Evolutionary conservation across 2,888 invertebrate species (phyloP), one percentile per base, ranked within the genome.

Genomic region (Brenthis ino): DNA sequence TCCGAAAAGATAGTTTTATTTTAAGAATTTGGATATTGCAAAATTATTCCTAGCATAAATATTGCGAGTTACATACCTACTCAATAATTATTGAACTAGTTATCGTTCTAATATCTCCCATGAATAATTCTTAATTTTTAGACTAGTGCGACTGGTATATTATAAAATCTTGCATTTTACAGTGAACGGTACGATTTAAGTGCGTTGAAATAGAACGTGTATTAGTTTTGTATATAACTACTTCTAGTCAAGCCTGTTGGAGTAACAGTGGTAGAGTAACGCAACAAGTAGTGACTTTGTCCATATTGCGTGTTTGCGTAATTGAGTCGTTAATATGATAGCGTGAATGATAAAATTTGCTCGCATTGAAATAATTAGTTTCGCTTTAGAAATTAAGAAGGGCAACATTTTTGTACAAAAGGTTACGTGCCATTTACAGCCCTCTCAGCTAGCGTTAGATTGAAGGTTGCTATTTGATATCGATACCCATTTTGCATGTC

Each of bases 341-440:
- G 84, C 71, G 76, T 70, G 74, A 80, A 82, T 83, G 80, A 64
- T 79, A 80, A 85, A 82, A 80, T 84, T 75, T 78, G 77, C 76
- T 79, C 76, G 78, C 77, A 75, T 77, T 77, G 54, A 57, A 71
- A 82, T 83, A 85, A 87, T 89, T 85, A 84, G 89, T 91, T 89
- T 85, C 87, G 88, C 85, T 78, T 86, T 84, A 79, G 79, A 82
- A 84, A 83, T 82, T 84, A 89, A 86, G 83, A 86, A 88, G 90
- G 87, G 86, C 88, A 81, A 76, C 57, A 72, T 77, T 75, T 75
- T 76, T 78, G 75, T 78, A 74, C 75, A 85, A 85, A 86, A 86
- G 82, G 82, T 81, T 79, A 82, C 75, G 74, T 77, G 77, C 72
- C 72, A 76, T 82, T 78, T 78, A 77, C 77, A 73, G 81, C 78